phyloP scores from a whole-genome alignment of 2,113 vertebrate genomes.

The Upupa epops region DNA sequence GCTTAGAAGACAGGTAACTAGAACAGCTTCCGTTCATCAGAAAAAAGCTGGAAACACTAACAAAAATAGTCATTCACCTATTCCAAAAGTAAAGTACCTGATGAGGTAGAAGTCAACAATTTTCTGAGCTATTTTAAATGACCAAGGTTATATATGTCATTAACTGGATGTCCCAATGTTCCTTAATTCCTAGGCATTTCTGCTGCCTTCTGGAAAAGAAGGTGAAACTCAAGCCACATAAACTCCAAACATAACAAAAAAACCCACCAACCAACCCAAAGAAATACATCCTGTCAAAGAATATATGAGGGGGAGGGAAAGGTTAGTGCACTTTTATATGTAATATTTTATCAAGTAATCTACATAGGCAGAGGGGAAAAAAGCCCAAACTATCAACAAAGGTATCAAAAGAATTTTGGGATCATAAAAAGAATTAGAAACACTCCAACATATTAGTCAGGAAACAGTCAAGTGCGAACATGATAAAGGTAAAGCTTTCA shows the following conservation, averaged over 20 bases:
- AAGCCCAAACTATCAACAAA: background rate
- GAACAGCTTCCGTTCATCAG: background rate
- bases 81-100: background rate
- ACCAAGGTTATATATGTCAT: background rate
- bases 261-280: background rate
- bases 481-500: background rate
- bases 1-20: background rate
- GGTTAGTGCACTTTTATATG: background rate
- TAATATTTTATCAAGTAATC: background rate
- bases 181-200: background rate
- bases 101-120: background rate
- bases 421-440: background rate
- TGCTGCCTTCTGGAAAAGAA: background rate
- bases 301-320: rapidly evolving
- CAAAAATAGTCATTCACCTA: background rate
- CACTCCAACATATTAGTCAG: background rate
- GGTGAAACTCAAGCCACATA: background rate
- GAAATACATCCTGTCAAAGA: background rate
- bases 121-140: background rate
- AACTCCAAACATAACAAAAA: too few relatives aligned
- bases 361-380: background rate
- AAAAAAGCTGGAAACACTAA: background rate
- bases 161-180: background rate
- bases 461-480: background rate
- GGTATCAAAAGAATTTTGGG: background rate